These are phyloP conservation scores for Parauchenoglanis punctatus DNA, from an alignment of 2,797 vertebrate species.

Conservation along the genomic window DNA sequence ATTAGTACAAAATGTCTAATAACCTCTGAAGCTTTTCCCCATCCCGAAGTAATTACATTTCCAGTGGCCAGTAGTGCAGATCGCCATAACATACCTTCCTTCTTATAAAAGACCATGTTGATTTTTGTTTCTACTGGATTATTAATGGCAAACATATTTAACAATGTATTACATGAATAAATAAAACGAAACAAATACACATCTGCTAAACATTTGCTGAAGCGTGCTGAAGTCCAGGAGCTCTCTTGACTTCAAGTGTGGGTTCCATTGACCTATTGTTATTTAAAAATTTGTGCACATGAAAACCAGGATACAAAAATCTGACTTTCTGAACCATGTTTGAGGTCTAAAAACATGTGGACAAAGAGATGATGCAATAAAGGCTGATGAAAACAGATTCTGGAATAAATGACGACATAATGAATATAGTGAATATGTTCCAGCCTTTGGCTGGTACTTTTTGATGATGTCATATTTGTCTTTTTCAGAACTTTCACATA, in stretches of 20 bases:
- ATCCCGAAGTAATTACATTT: not conserved
- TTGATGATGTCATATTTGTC: constrained; percentile 22
- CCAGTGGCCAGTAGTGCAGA: not conserved
- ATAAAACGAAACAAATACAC: constrained; percentile 9
- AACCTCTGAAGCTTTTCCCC: not conserved
- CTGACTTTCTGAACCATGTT: constrained; percentile 1
- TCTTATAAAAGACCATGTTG: not conserved
- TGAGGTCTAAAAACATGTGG: not conserved
- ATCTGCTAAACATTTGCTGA: constrained; percentile 29
- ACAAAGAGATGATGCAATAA: not conserved
- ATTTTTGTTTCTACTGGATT: constrained; percentile 12
- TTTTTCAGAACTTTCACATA: constrained; percentile 8
- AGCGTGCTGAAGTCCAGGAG: not conserved
- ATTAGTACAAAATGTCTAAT: constrained; percentile 25
- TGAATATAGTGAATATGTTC: constrained; percentile 25
- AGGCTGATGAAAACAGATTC: constrained; percentile 14
- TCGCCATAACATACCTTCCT: not conserved
- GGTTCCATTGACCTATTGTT: constrained; percentile 6
- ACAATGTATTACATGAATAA: not conserved
- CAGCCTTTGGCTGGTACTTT: constrained; percentile 14
- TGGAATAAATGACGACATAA: constrained; percentile 23
- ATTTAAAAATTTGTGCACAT: not conserved
- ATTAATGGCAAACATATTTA: not conserved
- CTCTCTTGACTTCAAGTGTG: not conserved
- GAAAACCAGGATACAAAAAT: not conserved